Base-by-base conservation (phyloP, 2,888 invertebrate species). In the Vanessa cardui region DNA sequence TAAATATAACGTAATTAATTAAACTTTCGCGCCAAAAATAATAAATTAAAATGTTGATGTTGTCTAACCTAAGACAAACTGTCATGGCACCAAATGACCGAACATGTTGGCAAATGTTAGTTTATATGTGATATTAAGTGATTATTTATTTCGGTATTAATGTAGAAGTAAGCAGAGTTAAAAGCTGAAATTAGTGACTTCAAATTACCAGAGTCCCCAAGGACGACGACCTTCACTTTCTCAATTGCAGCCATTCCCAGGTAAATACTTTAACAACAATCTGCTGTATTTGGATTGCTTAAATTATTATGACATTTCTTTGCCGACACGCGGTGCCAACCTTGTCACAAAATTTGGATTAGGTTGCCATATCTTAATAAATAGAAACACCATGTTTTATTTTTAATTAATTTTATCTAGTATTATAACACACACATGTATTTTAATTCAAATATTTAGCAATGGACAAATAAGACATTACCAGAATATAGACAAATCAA, bases 151-250 rank as follows among this genome's bases (percentile, higher is more conserved):
- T 33, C 56, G 59, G 46, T 52, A 47, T 31, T 59, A 44, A 58
- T 39, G 59, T 56, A 44, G 18, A 69, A 62, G 70, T 71, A 71
- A 68, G 74, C 69, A 70, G 73, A 81, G 83, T 84, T 81, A 71
- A 72, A 71, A 67, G 72, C 69, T 18, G 15, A 73, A 76, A 71
- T 76, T 64, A 69, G 74, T 76, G 74, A 79, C 70, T 70, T 60
- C 71, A 66, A 81, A 81, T 88, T 94, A 96, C 97, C 97, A 72
- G 97, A 97, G 93, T 99, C 98, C 61, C 98, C 98, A 70, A 98
- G 95, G 69, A 99, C 96, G 78, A 99, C 95, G 71, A 99, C 96
- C 87, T 98, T 96, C 20, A 98, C 97, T 94, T 97, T 96, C 88
- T 98, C 97, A 80, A 97, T 96, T 73, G 96, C 95, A 79, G 97